phyloP scores from a whole-genome alignment of 2,113 vertebrate genomes.

The Onychorhynchus coronatus region DNA sequence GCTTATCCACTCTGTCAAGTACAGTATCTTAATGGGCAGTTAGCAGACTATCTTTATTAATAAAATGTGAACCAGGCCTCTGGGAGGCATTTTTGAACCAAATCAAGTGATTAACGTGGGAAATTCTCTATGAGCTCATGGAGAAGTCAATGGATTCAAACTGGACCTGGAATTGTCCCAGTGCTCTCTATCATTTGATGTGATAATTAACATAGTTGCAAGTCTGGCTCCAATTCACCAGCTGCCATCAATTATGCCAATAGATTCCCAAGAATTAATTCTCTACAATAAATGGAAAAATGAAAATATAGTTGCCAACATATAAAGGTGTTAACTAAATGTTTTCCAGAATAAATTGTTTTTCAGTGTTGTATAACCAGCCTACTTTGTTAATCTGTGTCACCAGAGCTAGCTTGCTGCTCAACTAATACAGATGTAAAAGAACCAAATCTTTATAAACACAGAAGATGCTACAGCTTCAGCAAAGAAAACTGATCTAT shows the following conservation, averaged over 20 bases:
- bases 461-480: background rate
- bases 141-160: background rate
- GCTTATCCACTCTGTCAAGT: background rate
- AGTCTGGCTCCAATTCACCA: background rate
- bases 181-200: background rate
- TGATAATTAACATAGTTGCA: conserved; percentile 6
- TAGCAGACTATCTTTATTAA: background rate
- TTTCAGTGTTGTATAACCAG: background rate
- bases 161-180: background rate
- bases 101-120: background rate
- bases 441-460: background rate
- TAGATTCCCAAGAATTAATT: background rate
- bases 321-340: background rate
- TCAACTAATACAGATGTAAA: background rate
- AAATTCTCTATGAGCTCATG: background rate
- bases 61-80: background rate
- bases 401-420: background rate
- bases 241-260: conserved; percentile 12
- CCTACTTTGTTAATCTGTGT: background rate
- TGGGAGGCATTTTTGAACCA: background rate
- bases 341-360: background rate
- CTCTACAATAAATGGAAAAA: background rate
- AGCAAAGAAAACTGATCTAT: background rate
- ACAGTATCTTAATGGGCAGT: background rate
- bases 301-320: background rate